These are phyloP conservation scores for Neotoxoptera formosana DNA, from an alignment of 1,140 invertebrate genomes.

Conservation along the genomic window DNA sequence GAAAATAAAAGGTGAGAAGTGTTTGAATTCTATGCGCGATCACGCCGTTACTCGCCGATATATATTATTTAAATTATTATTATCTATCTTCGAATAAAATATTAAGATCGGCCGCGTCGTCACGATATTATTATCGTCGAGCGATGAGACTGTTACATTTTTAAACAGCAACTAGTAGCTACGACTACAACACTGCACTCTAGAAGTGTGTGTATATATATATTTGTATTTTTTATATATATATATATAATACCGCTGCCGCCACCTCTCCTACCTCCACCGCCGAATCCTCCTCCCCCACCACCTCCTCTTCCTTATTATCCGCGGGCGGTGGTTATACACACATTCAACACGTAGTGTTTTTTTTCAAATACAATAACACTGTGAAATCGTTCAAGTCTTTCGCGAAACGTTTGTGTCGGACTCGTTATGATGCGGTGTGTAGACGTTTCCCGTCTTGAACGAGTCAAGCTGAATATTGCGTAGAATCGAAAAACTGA, in stretches of 20 bases:
- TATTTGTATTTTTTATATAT: too few species aligned
- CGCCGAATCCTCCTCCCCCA: not conserved
- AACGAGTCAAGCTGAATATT: not conserved
- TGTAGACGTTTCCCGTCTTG: not conserved
- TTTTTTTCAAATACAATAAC: not conserved
- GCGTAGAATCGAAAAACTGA: too few species aligned
- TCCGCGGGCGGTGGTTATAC: not conserved
- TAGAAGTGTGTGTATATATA: not conserved
- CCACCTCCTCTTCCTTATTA: not conserved
- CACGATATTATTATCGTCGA: too few species aligned
- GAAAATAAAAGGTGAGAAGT: conserved; percentile 47
- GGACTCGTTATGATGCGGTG: too few species aligned
- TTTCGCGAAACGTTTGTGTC: not conserved
- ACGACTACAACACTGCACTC: not conserved
- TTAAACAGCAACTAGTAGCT: conserved; percentile 36
- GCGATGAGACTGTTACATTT: not conserved
- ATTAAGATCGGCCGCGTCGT: too few species aligned
- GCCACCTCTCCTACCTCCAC: accelerated
- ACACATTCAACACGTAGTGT: conserved; percentile 22
- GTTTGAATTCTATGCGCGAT: too few species aligned
- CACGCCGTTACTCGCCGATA: too few species aligned
- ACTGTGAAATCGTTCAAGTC: not conserved
- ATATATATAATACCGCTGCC: not conserved
- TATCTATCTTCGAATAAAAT: too few species aligned
- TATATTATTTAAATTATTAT: too few species aligned